phyloP scores from a whole-genome alignment of 2,797 vertebrate genomes.

The Silurus aristotelis region DNA sequence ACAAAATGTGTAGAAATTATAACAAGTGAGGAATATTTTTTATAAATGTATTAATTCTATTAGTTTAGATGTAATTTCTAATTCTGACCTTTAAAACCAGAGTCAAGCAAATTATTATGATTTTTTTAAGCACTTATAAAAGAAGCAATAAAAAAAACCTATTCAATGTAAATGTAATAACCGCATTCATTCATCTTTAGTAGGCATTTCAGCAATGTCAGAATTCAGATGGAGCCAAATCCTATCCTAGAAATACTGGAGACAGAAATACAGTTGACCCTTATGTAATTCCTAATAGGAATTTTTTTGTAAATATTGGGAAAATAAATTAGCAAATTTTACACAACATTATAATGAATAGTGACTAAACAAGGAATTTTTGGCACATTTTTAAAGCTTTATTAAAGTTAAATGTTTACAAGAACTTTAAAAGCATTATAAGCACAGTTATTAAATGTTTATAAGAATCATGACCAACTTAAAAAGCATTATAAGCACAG shows the following conservation, averaged over 20 bases:
- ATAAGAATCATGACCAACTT: background rate
- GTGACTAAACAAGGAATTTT: background rate
- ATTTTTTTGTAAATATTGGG: no score
- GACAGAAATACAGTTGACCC: no score
- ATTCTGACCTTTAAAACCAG: background rate
- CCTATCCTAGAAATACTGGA: background rate
- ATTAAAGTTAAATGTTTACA: background rate
- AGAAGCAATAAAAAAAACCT: no score
- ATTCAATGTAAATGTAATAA: background rate
- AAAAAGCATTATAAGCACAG: background rate
- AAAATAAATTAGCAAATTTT: background rate
- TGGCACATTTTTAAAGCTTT: background rate
- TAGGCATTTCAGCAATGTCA: background rate
- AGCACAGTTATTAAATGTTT: background rate
- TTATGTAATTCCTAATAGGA: background rate
- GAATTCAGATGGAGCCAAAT: background rate
- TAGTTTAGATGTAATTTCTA: no score
- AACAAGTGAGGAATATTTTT: background rate
- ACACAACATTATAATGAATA: background rate
- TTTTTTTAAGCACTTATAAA: background rate
- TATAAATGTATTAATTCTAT: background rate
- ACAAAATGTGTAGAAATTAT: background rate
- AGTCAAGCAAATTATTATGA: background rate
- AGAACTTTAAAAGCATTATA: background rate
- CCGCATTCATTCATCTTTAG: background rate